A percentile compares a stretch with the other conserved stretches of the same genome.
Evolutionary conservation across 2,113 vertebrate genomes (phyloP).

Genomic region (Egretta garzetta): DNA sequence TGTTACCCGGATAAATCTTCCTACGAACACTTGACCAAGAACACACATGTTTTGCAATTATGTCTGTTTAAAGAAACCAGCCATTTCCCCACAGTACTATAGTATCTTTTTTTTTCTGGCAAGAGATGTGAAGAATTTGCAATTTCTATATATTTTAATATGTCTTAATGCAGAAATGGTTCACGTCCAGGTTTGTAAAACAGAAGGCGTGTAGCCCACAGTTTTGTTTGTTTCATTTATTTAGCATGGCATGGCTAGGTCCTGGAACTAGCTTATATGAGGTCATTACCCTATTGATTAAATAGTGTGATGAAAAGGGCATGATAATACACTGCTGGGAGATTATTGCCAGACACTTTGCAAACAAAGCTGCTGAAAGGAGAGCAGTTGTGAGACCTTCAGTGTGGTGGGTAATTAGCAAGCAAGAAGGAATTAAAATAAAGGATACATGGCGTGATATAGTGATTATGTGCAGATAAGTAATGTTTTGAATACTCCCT

Average conservation of each 20-base stretch:
- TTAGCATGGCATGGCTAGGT: conserved; percentile 65
- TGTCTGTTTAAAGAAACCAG: conserved; percentile 36
- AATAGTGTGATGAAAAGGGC: conserved; percentile 79
- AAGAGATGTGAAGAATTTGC: conserved; percentile 22
- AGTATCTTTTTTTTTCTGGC: not conserved
- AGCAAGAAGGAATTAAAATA: conserved; percentile 54
- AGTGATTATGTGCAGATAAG: conserved; percentile 65
- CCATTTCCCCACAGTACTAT: not conserved
- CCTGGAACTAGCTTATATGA: conserved; percentile 58
- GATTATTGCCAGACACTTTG: conserved; percentile 78
- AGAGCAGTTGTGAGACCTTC: conserved; percentile 66
- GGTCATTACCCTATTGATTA: conserved; percentile 80
- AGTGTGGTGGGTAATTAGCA: conserved; percentile 68
- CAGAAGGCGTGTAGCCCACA: not conserved
- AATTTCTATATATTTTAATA: conserved; percentile 22
- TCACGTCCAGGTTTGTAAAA: conserved; percentile 26
- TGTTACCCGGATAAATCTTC: conserved; percentile 55
- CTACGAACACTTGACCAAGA: conserved; percentile 45
- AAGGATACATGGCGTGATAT: conserved; percentile 39
- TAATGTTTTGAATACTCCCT: conserved; percentile 46
- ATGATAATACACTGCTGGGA: conserved; percentile 72
- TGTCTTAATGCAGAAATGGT: conserved; percentile 38
- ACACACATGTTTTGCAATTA: conserved; percentile 40
- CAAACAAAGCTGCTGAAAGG: conserved; percentile 76
- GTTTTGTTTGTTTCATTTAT: conserved; percentile 69